Conservation (phyloP, 1,140 invertebrate genomes). For the Platorchestia sp. region DNA sequence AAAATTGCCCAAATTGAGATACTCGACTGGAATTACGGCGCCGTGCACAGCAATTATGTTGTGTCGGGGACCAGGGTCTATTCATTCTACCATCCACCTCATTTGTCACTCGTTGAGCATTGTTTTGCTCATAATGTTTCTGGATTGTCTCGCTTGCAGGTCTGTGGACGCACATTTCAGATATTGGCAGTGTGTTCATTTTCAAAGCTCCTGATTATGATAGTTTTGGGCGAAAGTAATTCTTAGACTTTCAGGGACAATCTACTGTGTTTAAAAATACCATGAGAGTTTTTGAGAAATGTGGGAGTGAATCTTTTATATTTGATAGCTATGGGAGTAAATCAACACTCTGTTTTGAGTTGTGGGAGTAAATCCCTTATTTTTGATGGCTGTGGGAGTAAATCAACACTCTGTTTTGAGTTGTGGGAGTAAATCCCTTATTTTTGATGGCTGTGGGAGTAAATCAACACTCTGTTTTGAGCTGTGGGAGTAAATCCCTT, state of each 20-base stretch:
- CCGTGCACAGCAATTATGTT: background rate
- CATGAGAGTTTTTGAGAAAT: background rate
- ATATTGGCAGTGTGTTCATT: background rate
- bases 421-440: no score
- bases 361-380: background rate
- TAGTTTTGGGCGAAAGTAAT: background rate
- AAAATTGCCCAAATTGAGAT: constrained; percentile 35
- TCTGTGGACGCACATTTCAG: background rate
- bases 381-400: background rate
- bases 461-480: no score
- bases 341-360: no score
- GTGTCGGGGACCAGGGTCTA: background rate
- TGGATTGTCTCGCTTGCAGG: background rate
- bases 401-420: no score
- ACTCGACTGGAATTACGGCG: constrained; percentile 11
- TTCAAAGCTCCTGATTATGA: background rate
- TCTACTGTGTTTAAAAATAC: background rate
- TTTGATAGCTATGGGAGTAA: no score
- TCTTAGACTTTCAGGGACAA: background rate
- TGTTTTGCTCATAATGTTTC: background rate
- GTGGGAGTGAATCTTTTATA: no score
- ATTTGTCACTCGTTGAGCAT: background rate
- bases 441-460: no score
- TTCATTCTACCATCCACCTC: background rate
- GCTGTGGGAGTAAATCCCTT: no score